Evolutionary conservation across 2,888 invertebrate species (phyloP).

Genomic region (Ariolimax columbianus): DNA sequence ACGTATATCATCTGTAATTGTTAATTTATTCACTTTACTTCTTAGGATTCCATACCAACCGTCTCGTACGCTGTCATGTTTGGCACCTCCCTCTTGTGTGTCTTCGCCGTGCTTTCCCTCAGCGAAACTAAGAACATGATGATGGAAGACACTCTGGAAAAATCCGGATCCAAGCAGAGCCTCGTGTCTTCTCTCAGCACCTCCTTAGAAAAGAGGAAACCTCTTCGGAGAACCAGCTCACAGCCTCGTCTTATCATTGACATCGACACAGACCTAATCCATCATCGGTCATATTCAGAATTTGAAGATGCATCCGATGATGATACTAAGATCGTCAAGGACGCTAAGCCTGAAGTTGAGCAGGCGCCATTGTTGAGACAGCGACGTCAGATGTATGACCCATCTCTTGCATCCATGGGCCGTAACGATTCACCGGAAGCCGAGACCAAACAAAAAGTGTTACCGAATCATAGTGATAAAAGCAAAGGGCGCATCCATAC

Average conservation of each 20-base stretch:
- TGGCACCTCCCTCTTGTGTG: constrained; percentile 27
- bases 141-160: constrained; percentile 40
- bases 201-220: background rate
- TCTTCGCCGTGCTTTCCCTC: constrained; percentile 26
- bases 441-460: background rate
- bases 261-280: constrained; percentile 41
- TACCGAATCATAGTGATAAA: background rate
- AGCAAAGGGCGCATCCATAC: background rate
- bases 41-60: constrained; percentile 26
- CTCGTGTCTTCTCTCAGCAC: background rate
- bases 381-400: constrained; percentile 9
- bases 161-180: constrained; percentile 5
- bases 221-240: background rate
- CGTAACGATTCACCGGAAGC: background rate
- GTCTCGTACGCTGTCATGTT: constrained; percentile 27
- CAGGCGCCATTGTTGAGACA: background rate
- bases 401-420: background rate
- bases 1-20: background rate
- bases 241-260: constrained; percentile 28
- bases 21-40: background rate
- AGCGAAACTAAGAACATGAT: constrained; percentile 39
- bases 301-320: constrained; percentile 24
- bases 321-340: background rate
- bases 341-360: background rate
- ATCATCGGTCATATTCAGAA: constrained; percentile 40